These are phyloP conservation scores for Macrocentrus cingulum DNA, from an alignment of 1,140 invertebrate genomes.

Conservation along the genomic window DNA sequence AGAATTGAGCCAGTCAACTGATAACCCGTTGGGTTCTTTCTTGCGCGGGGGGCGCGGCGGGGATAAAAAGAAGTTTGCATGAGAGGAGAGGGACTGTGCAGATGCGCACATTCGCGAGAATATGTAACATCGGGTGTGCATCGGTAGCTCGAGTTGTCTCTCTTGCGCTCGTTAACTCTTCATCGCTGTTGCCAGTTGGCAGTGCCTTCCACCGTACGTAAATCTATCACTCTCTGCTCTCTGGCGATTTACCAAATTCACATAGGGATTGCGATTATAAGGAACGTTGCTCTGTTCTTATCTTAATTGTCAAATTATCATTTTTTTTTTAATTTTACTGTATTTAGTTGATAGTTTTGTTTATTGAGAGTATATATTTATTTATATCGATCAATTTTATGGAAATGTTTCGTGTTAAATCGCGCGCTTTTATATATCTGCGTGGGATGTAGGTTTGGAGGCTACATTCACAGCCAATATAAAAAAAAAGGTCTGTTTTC, in stretches of 20 bases:
- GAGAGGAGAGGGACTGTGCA: neutral
- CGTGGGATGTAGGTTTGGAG: neutral
- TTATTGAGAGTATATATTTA: too few species aligned
- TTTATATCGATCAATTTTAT: too few species aligned
- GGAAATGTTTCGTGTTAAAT: too few species aligned
- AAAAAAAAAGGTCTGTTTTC: neutral
- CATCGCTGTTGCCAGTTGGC: slow-evolving; percentile 25
- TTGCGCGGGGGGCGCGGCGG: neutral
- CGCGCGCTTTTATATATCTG: neutral
- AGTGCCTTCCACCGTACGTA: slow-evolving; percentile 20
- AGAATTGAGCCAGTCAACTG: slow-evolving; percentile 23
- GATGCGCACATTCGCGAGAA: slow-evolving; percentile 5
- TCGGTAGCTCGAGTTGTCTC: neutral
- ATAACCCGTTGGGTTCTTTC: slow-evolving; percentile 20
- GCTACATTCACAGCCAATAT: too few species aligned
- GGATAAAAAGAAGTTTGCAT: slow-evolving; percentile 1
- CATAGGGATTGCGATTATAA: slow-evolving; percentile 22
- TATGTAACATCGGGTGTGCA: slow-evolving; percentile 6
- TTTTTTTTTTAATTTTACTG: too few species aligned
- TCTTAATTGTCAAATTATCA: slow-evolving; percentile 22
- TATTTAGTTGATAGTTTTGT: too few species aligned
- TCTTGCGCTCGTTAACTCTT: slow-evolving; percentile 24
- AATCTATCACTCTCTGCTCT: slow-evolving; percentile 18
- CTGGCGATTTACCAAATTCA: slow-evolving; percentile 24
- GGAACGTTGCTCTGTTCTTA: slow-evolving; percentile 15